phyloP scores from a whole-genome alignment of 2,888 invertebrate genomes.

The Papilio gigon region DNA sequence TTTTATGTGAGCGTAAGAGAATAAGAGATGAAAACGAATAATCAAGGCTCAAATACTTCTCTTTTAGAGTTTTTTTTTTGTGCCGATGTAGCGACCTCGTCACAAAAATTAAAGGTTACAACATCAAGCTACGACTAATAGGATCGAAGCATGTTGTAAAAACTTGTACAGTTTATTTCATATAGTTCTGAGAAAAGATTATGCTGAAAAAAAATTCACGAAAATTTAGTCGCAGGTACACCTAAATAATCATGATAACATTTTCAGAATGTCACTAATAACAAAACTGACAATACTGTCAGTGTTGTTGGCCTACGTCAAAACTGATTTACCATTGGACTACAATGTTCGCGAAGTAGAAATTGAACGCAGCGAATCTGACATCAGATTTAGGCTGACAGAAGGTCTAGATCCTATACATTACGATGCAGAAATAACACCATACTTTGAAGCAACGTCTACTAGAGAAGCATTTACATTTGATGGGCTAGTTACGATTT shows the following conservation, averaged over 20 bases:
- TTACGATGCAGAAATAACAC: constrained; percentile 80
- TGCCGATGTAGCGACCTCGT: too few species aligned
- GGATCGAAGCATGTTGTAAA: too few species aligned
- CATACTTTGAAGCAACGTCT: constrained; percentile 71
- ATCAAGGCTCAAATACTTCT: too few species aligned
- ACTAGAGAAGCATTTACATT: constrained; percentile 70
- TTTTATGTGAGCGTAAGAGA: too few species aligned
- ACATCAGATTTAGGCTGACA: constrained; percentile 62
- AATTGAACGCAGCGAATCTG: constrained; percentile 49
- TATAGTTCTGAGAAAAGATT: too few species aligned
- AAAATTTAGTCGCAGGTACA: too few species aligned
- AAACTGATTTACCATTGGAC: constrained; percentile 64
- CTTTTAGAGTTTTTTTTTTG: too few species aligned
- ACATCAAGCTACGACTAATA: too few species aligned
- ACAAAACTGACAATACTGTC: constrained; percentile 54
- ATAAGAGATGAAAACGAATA: too few species aligned
- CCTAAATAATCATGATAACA: constrained; percentile 8
- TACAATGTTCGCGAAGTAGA: constrained; percentile 48
- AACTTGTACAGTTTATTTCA: too few species aligned
- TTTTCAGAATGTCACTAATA: constrained; percentile 58
- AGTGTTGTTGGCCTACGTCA: constrained; percentile 55
- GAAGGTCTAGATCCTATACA: constrained; percentile 76
- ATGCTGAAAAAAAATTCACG: too few species aligned
- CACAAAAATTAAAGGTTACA: too few species aligned
- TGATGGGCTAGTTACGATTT: constrained; percentile 71